Conservation (phyloP, 2,888 invertebrate species). For the Seira ritae region DNA sequence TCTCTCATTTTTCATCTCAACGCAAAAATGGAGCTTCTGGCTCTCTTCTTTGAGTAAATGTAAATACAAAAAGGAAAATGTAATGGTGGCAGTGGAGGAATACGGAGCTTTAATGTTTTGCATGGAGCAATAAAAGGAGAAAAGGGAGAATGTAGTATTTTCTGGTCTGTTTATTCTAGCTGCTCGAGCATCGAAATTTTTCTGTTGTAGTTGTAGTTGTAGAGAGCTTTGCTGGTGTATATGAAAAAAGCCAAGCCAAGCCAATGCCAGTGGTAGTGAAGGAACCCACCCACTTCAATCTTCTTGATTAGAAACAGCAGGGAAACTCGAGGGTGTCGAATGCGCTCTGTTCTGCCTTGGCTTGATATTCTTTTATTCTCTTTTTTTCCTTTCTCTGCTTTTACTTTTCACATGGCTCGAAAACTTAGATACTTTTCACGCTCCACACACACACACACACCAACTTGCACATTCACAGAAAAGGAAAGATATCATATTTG, state of each 20-base stretch:
- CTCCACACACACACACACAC: background rate
- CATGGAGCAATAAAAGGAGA: background rate
- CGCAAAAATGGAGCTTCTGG: background rate
- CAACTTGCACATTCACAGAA: conserved; percentile 19
- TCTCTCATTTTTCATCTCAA: background rate
- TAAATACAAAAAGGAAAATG: background rate
- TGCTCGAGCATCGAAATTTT: background rate
- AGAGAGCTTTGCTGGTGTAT: conserved; percentile 27
- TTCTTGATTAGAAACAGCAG: conserved; percentile 73
- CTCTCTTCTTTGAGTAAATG: background rate
- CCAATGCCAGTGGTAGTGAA: conserved; percentile 34
- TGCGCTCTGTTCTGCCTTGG: conserved; percentile 20
- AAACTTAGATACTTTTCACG: background rate
- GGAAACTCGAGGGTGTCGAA: conserved; percentile 68
- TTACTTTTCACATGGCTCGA: too few relatives aligned
- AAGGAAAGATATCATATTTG: too few relatives aligned
- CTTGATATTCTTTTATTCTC: conserved; percentile 39
- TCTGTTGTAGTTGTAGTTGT: conserved; percentile 24
- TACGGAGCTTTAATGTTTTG: background rate
- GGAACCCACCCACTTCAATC: conserved; percentile 72
- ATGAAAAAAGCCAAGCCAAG: conserved; percentile 32
- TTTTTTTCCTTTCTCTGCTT: conserved; percentile 31
- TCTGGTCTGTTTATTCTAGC: conserved; percentile 1
- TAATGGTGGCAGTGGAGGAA: background rate
- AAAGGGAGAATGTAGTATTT: conserved; percentile 5